phyloP scores from a whole-genome alignment of 2,113 vertebrate genomes.

The Podarcis cretensis region DNA sequence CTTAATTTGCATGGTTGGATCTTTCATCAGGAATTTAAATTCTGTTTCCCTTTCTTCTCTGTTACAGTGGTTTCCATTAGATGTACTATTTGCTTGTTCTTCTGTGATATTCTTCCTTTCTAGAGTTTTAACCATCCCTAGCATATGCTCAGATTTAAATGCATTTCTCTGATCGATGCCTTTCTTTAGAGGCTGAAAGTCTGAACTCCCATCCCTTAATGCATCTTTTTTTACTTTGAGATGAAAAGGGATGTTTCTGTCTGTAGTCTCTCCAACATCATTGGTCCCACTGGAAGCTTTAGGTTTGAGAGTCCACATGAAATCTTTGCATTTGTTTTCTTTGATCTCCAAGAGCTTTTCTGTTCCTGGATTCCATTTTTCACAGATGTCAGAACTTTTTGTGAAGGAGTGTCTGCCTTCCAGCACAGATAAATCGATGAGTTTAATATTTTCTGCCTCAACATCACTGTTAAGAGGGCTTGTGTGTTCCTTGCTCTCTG shows the following conservation, averaged over 20 bases:
- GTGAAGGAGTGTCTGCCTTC: background rate
- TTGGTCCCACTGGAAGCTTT: background rate
- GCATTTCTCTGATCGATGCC: constrained; percentile 12
- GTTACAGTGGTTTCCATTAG: background rate
- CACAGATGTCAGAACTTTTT: background rate
- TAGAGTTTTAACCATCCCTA: background rate
- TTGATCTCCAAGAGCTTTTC: background rate
- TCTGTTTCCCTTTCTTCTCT: background rate
- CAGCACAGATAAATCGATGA: background rate
- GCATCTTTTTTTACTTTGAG: background rate
- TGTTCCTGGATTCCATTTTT: background rate
- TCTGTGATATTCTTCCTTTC: background rate
- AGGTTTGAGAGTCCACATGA: background rate
- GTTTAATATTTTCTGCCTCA: background rate
- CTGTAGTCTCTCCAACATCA: background rate
- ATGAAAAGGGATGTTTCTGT: background rate
- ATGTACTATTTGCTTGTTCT: background rate
- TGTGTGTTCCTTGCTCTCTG: background rate
- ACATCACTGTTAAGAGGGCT: background rate
- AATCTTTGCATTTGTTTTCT: background rate
- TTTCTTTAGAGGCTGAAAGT: background rate
- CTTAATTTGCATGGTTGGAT: background rate
- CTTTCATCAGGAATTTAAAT: background rate
- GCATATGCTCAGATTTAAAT: background rate
- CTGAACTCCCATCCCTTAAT: background rate